phyloP scores from a whole-genome alignment of 2,797 vertebrate species.

The Sebastes dallii region DNA sequence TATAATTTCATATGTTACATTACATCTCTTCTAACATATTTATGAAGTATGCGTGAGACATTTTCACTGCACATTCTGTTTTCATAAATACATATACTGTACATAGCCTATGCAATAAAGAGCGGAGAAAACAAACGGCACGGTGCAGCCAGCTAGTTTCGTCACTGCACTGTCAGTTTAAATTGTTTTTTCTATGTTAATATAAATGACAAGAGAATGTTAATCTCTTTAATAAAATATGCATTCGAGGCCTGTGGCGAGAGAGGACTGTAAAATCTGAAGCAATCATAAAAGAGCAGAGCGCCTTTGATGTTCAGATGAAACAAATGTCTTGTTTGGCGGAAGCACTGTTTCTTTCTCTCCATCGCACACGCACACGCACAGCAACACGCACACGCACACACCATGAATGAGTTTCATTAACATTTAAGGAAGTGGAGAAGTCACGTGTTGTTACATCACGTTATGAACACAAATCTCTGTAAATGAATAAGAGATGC shows the following conservation, averaged over 20 bases:
- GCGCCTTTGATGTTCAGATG: slow-evolving; percentile 71
- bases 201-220: slow-evolving; percentile 33
- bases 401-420: slow-evolving; percentile 20
- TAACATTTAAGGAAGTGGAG: slow-evolving; percentile 22
- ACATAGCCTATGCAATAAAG: neutral
- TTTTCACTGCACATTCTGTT: neutral
- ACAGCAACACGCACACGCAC: neutral
- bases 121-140: neutral
- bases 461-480: neutral
- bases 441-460: slow-evolving; percentile 16
- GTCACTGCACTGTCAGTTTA: neutral
- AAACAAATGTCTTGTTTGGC: slow-evolving; percentile 66
- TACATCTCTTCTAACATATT: neutral
- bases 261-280: slow-evolving; percentile 50
- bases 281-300: slow-evolving; percentile 60
- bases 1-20: neutral
- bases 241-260: slow-evolving; percentile 36
- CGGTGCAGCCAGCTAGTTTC: neutral
- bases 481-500: neutral
- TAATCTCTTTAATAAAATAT: slow-evolving; percentile 44
- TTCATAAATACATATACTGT: neutral
- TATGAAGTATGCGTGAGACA: neutral
- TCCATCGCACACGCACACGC: neutral
- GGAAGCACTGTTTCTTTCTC: slow-evolving; percentile 26
- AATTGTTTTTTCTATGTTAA: slow-evolving; percentile 33